These are phyloP conservation scores for Anas georgica DNA, from an alignment of 2,797 vertebrate genomes.

Conservation along the genomic window DNA sequence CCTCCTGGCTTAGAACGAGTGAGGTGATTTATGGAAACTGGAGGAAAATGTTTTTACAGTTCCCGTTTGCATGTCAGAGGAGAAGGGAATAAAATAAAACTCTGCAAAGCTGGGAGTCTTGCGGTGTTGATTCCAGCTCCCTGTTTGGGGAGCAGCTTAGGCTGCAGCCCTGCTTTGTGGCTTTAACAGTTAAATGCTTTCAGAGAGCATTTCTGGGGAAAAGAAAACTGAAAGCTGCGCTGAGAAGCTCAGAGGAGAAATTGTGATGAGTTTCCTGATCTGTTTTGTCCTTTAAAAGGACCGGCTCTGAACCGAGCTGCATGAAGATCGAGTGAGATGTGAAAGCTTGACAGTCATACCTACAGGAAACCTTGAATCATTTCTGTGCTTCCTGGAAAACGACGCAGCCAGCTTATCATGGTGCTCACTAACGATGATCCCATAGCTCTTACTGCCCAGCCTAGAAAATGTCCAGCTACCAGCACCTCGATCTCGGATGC, in stretches of 20 bases:
- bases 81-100: neutral
- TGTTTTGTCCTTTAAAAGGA: slow-evolving; percentile 8
- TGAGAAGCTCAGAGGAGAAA: neutral
- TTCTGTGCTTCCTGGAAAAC: slow-evolving; percentile 60
- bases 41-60: neutral
- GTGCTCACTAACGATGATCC: neutral
- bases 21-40: neutral
- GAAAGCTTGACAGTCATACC: neutral
- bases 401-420: neutral
- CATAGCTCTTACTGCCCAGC: neutral
- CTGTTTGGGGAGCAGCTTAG: neutral
- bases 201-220: neutral
- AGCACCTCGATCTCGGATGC: neutral
- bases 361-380: slow-evolving; percentile 62
- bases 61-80: neutral
- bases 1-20: neutral
- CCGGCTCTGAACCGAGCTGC: neutral
- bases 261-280: slow-evolving; percentile 5
- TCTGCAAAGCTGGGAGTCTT: neutral
- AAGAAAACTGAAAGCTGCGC: slow-evolving; percentile 17
- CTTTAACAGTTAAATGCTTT: neutral
- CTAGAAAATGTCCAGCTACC: neutral
- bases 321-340: neutral
- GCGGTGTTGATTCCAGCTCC: neutral
- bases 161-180: neutral